Evolutionary conservation across 1,140 invertebrate species (phyloP).

Genomic region (Sycophila sp.): DNA sequence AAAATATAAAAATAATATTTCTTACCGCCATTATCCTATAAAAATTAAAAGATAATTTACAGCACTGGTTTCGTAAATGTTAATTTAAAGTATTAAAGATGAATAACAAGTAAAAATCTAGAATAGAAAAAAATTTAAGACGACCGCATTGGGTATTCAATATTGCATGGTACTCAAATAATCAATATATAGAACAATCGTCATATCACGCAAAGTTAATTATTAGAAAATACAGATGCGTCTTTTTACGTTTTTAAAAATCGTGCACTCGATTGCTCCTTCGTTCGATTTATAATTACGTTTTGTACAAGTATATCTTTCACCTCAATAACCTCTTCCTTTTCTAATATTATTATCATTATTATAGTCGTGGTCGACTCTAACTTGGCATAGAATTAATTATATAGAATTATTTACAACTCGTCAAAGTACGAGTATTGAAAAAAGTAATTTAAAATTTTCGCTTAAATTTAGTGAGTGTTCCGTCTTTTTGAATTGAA

Average conservation of each 20-base stretch:
- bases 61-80: constrained; percentile 16
- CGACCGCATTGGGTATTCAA: constrained; percentile 1
- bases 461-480: constrained; percentile 1
- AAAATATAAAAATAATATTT: neutral
- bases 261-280: constrained; percentile 26
- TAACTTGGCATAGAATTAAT: constrained; percentile 38
- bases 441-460: constrained; percentile 18
- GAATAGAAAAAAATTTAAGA: constrained; percentile 12
- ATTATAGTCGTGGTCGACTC: constrained; percentile 28
- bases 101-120: constrained; percentile 6
- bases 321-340: constrained; percentile 14
- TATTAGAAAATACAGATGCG: neutral
- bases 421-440: constrained; percentile 25
- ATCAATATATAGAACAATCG: constrained; percentile 4
- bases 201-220: neutral
- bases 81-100: constrained; percentile 14
- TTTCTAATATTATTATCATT: constrained; percentile 25
- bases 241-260: constrained; percentile 6
- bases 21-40: neutral
- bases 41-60: constrained; percentile 12
- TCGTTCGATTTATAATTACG: constrained; percentile 16
- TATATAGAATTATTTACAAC: constrained; percentile 27
- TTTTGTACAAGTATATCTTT: constrained; percentile 39
- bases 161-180: constrained; percentile 7
- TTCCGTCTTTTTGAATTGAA: constrained; percentile 25